Evolutionary conservation across 2,113 vertebrate species (phyloP).

Genomic region (Caretta caretta): DNA sequence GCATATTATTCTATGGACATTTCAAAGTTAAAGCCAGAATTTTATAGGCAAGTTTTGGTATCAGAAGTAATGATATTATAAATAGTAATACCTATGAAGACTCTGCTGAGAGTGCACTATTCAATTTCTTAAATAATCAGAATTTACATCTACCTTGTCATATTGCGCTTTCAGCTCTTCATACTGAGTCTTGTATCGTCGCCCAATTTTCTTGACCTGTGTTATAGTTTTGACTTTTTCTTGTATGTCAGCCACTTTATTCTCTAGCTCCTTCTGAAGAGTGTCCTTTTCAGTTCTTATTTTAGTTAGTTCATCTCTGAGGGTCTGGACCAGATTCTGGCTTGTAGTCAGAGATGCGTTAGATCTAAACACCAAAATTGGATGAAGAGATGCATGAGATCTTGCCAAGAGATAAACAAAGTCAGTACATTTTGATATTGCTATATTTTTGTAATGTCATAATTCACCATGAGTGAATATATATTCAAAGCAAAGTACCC

Average conservation of each 20-base stretch:
- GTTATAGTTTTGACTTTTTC: conserved; percentile 93
- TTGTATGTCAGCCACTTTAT: conserved; percentile 88
- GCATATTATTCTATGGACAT: neutral
- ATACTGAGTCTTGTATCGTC: conserved; percentile 96
- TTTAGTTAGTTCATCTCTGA: conserved; percentile 88
- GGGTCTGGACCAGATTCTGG: conserved; percentile 89
- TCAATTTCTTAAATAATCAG: neutral
- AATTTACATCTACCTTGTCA: conserved; percentile 84
- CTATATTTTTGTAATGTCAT: neutral
- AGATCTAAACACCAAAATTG: conserved; percentile 74
- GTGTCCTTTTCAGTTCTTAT: conserved; percentile 84
- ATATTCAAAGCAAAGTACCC: neutral
- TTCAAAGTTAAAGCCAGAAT: neutral
- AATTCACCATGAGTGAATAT: neutral
- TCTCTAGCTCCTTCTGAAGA: conserved; percentile 88
- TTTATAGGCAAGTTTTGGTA: neutral
- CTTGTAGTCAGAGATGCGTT: conserved; percentile 86
- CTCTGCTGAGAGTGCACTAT: neutral
- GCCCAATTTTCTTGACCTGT: conserved; percentile 98
- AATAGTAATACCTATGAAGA: neutral
- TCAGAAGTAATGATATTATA: neutral
- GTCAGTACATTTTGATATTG: neutral
- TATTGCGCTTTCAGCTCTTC: conserved; percentile 94
- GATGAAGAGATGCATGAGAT: neutral
- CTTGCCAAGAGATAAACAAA: neutral